Conservation (phyloP, 2,888 invertebrate genomes). For the Sminthurides aquaticus region DNA sequence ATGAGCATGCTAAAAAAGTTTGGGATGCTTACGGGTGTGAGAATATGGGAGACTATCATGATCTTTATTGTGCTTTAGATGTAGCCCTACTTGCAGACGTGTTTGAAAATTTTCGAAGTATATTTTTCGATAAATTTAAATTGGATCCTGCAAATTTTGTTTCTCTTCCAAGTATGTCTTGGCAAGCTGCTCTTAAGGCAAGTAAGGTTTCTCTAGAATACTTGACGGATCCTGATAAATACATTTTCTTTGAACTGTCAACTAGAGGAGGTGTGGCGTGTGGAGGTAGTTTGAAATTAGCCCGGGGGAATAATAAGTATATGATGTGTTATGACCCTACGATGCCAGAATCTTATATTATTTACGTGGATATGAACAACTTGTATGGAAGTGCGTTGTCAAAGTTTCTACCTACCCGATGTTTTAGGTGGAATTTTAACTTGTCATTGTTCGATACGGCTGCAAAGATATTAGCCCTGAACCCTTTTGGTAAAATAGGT, state of each 20-base stretch:
- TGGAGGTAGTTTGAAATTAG: background rate
- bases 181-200: background rate
- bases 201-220: background rate
- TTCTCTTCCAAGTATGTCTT: background rate
- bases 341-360: background rate
- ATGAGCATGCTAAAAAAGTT: background rate
- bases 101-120: background rate
- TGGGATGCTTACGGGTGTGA: constrained; percentile 2
- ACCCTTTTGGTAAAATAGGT: constrained; percentile 39
- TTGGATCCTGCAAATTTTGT: background rate
- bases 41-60: background rate
- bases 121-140: background rate
- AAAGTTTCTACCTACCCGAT: constrained; percentile 42
- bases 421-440: constrained; percentile 45
- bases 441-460: constrained; percentile 16
- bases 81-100: background rate
- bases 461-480: constrained; percentile 6
- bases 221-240: background rate
- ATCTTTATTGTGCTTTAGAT: background rate
- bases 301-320: background rate
- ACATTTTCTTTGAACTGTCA: background rate
- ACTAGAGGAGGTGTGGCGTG: background rate
- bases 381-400: constrained; percentile 40
- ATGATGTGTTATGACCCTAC: background rate
- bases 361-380: constrained; percentile 43